Base-by-base conservation (phyloP, 2,797 vertebrate genomes). In the Sebastiscus tertius region DNA sequence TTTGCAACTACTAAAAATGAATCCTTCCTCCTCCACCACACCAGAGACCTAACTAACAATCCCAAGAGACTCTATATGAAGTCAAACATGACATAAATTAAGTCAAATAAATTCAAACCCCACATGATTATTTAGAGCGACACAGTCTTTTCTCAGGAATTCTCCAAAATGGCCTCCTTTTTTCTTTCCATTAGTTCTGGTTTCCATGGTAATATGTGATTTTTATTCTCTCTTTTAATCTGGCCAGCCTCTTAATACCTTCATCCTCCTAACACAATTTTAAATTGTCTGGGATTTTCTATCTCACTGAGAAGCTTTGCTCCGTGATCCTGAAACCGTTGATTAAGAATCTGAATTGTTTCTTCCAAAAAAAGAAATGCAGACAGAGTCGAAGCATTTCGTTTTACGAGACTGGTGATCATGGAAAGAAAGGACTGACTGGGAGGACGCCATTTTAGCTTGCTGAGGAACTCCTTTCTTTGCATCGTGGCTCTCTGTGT, bases 1-100 rank as follows among this genome's bases (percentile, higher is more conserved):
- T 95, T 96, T 93, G 92, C 93, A 92, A 91, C 82, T 85, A 86
- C 85, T 74, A 85, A 29, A 90, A 74, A 82, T 65, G 6, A 86
- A 89, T 86, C 80, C 79, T 82, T 77, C 56, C 14, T 74, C 63
- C 63, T 84, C 62, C 76, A 79, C 87, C 89, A 83, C 94, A 95
- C 81, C 87, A 92, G 90, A 94, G 88, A 86, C 79, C 78, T 39
- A 73, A 87, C 69, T 79, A 81, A 73, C 31, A 67, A 27, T 16
- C 33, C 10, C 6, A 36, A 69, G 31, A 79, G n/a, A 81, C 26
- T n/a, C 14, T 26, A 20, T 49, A 10, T 64, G 29, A 66, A 59
- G 8, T 71, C 58, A 63, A 49, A 68, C 1, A 16, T 56, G 33
- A 60, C 26, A 68, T 24, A 36, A 20, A 72, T 76, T 29, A 54